phyloP scores from a whole-genome alignment of 2,797 vertebrate genomes.

The Gymnocypris eckloni region DNA sequence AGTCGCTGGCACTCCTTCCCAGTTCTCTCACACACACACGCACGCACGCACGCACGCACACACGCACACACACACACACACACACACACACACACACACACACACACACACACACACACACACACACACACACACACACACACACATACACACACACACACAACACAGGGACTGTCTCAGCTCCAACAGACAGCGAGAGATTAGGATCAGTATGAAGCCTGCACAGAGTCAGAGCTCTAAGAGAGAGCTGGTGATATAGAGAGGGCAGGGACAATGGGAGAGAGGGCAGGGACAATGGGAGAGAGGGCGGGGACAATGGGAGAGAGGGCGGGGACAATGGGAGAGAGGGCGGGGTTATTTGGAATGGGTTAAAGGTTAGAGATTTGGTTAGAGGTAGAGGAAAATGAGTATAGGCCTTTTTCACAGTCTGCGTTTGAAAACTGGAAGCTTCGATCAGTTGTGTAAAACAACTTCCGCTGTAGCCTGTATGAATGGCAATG shows the following conservation, averaged over 20 bases:
- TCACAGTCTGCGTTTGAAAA: too few species aligned
- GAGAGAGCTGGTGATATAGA: background rate
- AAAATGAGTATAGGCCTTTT: too few species aligned
- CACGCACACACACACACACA: slow-evolving; percentile 41
- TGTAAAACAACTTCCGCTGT: too few species aligned
- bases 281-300: background rate
- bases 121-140: slow-evolving; percentile 1
- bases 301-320: background rate
- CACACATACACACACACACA: slow-evolving; percentile 13
- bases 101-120: slow-evolving; percentile 41
- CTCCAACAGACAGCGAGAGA: slow-evolving; percentile 11
- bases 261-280: background rate
- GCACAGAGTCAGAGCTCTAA: slow-evolving; percentile 19
- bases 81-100: slow-evolving; percentile 32
- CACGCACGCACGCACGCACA: background rate
- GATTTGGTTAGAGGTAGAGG: background rate
- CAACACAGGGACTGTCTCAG: slow-evolving; percentile 9
- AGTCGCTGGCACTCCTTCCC: slow-evolving; percentile 13
- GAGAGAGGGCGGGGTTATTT: background rate
- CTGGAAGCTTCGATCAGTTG: too few species aligned
- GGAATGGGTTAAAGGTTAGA: background rate
- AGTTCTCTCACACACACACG: slow-evolving; percentile 10
- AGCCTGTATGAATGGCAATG: too few species aligned
- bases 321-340: background rate
- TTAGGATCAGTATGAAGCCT: slow-evolving; percentile 45